Conservation (phyloP, 2,113 vertebrate species). For the Ictidomys tridecemlineatus region DNA sequence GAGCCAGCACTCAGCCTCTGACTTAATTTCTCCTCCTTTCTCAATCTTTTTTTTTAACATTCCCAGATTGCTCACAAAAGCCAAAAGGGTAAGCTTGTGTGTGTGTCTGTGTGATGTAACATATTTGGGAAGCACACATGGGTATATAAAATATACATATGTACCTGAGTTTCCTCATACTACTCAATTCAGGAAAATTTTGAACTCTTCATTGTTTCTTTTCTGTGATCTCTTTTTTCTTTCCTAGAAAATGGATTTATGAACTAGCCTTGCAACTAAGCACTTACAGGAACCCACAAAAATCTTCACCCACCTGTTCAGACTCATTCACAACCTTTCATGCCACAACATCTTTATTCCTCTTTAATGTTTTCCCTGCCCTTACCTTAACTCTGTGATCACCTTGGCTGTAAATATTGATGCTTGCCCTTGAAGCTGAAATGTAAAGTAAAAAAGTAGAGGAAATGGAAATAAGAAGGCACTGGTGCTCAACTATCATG, state of each 20-base stretch:
- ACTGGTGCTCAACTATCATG: background rate
- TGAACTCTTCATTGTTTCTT: background rate
- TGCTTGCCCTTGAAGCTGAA: conserved; percentile 7
- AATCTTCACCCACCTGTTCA: background rate
- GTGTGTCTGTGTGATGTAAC: background rate
- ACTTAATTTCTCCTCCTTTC: background rate
- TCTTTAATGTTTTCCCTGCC: background rate
- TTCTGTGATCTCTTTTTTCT: conserved; percentile 41
- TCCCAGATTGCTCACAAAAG: background rate
- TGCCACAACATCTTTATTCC: background rate
- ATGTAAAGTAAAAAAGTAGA: background rate
- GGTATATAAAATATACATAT: background rate
- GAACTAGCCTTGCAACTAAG: background rate
- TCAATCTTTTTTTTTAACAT: background rate
- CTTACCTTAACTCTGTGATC: background rate
- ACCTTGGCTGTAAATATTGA: background rate
- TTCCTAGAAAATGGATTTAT: conserved; percentile 44
- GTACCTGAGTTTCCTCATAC: background rate
- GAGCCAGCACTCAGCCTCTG: background rate
- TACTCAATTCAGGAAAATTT: background rate
- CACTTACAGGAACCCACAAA: conserved; percentile 9
- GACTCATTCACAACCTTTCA: background rate
- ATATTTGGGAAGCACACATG: background rate
- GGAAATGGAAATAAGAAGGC: background rate
- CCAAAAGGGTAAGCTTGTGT: conserved; percentile 16